Base-by-base conservation (phyloP, 2,113 vertebrate genomes). In the Pardalotus punctatus region DNA sequence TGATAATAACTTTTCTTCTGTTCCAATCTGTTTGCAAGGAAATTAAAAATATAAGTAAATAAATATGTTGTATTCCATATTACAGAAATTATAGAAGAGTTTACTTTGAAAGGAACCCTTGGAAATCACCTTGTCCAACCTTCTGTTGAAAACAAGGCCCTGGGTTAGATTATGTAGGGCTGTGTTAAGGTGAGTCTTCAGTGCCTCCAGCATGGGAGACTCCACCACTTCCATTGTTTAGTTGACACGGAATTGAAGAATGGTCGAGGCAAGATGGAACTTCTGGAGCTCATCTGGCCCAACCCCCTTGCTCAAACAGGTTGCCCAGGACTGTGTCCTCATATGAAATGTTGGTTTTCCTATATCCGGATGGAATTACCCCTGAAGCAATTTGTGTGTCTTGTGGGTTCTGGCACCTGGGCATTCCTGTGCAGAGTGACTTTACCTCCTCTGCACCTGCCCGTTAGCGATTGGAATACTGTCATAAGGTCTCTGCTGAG, bases 281-380 rank as follows among this genome's bases (percentile, higher is more conserved):
- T 22, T 65, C 65, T 60, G 42, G 23, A 71, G 18, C 11, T 40
- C 33, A 43, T 47, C 33, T 72, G 17, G 8, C 51, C 42, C 36
- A 81, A 2, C 4, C 5, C 3, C 7, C 14, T 15, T 48, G 5
- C 24, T 89, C 12, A 47, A 10, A n/a, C 0, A 2, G 2, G 12
- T 69, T 93, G 21, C 29, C 21, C 18, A 56, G 54, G 21, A 40
- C n/a, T n/a, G 19, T 48, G 24, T 42, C 7, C 22, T 80, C 6
- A 25, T 2, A 15, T 51, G 16, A 88, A 40, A 1, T 28, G 23
- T 27, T 62, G 45, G 51, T 82, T 78, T 74, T 45, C 29, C 25
- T 60, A 7, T 43, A 60, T 67, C 7, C 16, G 50, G 9, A 24
- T 18, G 16, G 5, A 54, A 25, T 71, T 81, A 85, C 6, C 20